Conservation (phyloP, 2,113 vertebrate genomes). For the Cinclus cinclus region DNA sequence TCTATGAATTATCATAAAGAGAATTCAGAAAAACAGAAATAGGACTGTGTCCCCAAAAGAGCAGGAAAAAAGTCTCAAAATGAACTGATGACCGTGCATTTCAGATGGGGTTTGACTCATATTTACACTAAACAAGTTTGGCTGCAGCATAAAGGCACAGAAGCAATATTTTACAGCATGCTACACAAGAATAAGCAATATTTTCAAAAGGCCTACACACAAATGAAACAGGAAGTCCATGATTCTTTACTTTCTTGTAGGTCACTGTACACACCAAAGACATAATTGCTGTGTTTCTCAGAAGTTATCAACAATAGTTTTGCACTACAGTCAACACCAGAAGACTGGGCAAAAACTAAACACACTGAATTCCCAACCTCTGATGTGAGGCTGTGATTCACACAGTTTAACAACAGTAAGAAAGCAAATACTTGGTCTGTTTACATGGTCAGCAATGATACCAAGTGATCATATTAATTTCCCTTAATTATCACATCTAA, state of each 20-base stretch:
- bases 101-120: background rate
- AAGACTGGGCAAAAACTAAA: background rate
- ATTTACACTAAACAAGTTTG: background rate
- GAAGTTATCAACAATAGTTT: background rate
- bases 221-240: background rate
- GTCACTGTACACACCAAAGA: background rate
- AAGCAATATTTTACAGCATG: background rate
- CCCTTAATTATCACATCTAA: background rate
- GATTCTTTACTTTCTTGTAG: background rate
- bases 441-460: background rate
- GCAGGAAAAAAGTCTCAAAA: background rate
- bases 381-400: background rate
- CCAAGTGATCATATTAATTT: background rate
- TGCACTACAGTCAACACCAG: background rate
- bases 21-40: background rate
- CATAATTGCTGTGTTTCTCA: background rate
- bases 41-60: background rate
- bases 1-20: background rate
- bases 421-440: background rate
- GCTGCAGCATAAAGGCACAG: background rate
- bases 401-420: background rate
- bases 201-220: background rate
- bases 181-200: background rate
- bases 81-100: background rate
- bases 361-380: fast-evolving